Conservation (phyloP, 2,888 invertebrate genomes). For the Polymixis lichenea region DNA sequence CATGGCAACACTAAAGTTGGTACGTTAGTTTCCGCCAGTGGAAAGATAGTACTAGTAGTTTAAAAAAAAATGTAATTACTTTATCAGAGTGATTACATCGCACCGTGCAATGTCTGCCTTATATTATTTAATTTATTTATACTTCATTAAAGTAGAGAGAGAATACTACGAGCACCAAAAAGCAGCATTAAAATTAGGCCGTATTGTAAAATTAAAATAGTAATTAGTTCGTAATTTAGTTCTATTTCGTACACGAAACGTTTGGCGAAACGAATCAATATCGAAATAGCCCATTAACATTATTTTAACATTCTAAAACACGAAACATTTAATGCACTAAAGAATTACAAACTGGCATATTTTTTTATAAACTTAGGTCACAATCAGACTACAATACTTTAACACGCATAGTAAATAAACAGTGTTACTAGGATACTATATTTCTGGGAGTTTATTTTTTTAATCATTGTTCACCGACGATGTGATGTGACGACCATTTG, state of each 20-base stretch:
- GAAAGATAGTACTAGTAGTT: conserved; percentile 9
- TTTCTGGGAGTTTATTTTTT: too few species aligned
- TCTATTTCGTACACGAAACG: conserved; percentile 4
- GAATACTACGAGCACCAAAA: conserved; percentile 24
- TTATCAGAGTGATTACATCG: not conserved
- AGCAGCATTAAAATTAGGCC: conserved; percentile 41
- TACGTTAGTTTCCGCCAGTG: conserved; percentile 5
- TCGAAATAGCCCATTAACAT: not conserved
- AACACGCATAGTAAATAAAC: not conserved
- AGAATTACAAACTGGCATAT: not conserved
- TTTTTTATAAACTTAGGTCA: conserved; percentile 1
- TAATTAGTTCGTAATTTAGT: conserved; percentile 22
- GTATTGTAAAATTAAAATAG: conserved; percentile 9
- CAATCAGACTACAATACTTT: not conserved
- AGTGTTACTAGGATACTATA: too few species aligned
- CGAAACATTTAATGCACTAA: conserved; percentile 8
- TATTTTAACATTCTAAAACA: not conserved
- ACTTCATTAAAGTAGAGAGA: conserved; percentile 13
- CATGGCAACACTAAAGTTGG: conserved; percentile 6
- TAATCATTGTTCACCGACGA: not conserved
- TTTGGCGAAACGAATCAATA: not conserved
- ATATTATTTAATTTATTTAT: not conserved
- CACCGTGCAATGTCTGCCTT: not conserved
- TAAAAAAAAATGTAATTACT: not conserved
- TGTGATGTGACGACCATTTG: not conserved